Evolutionary conservation across 2,113 vertebrate species (phyloP).

Genomic region (Natator depressus): DNA sequence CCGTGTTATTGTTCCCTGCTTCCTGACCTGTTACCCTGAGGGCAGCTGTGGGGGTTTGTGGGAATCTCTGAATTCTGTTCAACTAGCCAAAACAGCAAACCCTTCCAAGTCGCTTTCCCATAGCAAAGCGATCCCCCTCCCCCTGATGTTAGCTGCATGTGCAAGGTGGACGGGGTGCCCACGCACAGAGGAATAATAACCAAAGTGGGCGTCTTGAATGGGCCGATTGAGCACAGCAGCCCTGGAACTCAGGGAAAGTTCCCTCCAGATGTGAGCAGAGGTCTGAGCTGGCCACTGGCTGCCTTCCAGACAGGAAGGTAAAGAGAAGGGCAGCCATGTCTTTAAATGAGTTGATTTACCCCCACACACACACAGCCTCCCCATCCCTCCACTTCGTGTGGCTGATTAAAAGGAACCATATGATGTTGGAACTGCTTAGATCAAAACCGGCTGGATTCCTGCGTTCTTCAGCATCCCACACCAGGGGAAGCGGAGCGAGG

Average conservation of each 20-base stretch:
- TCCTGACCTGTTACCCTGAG: not conserved
- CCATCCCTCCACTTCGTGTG: slow-evolving; percentile 9
- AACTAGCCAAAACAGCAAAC: not conserved
- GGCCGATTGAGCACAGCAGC: slow-evolving; percentile 53
- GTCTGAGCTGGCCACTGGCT: slow-evolving; percentile 61
- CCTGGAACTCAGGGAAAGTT: slow-evolving; percentile 60
- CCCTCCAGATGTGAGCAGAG: slow-evolving; percentile 75
- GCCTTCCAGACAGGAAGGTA: slow-evolving; percentile 74
- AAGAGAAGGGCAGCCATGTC: slow-evolving; percentile 65
- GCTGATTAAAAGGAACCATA: slow-evolving; percentile 69
- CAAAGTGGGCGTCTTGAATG: slow-evolving; percentile 48
- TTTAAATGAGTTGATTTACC: slow-evolving; percentile 44
- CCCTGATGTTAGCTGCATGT: not conserved
- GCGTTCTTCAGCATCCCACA: not conserved
- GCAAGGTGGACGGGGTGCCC: not conserved
- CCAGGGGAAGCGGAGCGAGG: not conserved
- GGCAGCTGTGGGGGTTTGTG: not conserved
- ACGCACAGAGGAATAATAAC: not conserved
- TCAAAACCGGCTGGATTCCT: not conserved
- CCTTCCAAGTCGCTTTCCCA: not conserved
- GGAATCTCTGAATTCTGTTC: not conserved
- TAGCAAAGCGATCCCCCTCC: not conserved
- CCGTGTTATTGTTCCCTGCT: not conserved
- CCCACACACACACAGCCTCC: fast-evolving
- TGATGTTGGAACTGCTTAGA: slow-evolving; percentile 48